Evolutionary conservation across 1,140 invertebrate genomes (phyloP).

Genomic region (Caerostris extrusa): DNA sequence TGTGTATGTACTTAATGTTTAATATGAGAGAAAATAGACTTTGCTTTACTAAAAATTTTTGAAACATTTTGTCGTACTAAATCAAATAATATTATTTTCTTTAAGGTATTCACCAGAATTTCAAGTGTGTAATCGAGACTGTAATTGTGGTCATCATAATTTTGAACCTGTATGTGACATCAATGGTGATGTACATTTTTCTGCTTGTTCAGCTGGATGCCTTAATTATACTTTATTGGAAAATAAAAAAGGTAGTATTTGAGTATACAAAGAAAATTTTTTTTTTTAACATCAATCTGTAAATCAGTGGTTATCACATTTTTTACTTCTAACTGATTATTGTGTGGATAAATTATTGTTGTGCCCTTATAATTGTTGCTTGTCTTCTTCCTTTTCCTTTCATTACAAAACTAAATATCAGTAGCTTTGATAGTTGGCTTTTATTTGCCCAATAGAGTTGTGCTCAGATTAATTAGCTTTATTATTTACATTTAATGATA

Average conservation of each 20-base stretch:
- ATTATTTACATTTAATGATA: too few relatives aligned
- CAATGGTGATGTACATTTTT: conserved; percentile 90
- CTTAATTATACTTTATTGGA: not conserved
- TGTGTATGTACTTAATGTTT: too few relatives aligned
- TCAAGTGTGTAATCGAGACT: conserved; percentile 17
- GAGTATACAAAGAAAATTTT: not conserved
- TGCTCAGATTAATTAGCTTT: too few relatives aligned
- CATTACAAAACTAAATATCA: not conserved
- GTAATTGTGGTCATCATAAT: conserved; percentile 34
- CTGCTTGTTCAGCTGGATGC: conserved; percentile 94
- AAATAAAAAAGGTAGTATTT: not conserved
- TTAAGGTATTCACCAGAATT: not conserved
- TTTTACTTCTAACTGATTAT: too few relatives aligned
- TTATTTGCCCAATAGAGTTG: not conserved
- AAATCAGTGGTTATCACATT: not conserved
- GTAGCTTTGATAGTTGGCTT: not conserved
- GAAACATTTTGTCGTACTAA: too few relatives aligned
- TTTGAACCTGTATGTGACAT: conserved; percentile 86
- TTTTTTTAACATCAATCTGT: not conserved
- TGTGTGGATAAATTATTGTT: too few relatives aligned
- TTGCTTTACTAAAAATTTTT: too few relatives aligned
- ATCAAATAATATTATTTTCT: not conserved
- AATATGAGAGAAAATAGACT: too few relatives aligned
- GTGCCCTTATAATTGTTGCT: too few relatives aligned
- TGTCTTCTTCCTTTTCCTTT: too few relatives aligned